Conservation (phyloP, 2,113 vertebrate species). For the Jacana jacana region DNA sequence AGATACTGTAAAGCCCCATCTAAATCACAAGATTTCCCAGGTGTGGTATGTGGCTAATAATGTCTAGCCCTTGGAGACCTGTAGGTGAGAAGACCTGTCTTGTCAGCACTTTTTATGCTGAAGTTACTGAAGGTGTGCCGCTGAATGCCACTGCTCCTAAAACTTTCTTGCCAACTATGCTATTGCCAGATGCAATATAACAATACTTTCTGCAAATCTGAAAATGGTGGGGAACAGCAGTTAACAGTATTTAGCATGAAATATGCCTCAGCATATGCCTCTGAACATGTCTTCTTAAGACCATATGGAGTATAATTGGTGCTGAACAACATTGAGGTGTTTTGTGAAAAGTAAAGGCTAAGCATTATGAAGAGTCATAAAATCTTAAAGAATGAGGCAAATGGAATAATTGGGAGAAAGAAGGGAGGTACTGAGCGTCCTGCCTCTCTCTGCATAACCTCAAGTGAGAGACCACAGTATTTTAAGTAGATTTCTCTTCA, state of each 20-base stretch:
- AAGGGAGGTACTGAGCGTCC: neutral
- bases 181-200: slow-evolving; percentile 29
- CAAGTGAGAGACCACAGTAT: neutral
- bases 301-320: slow-evolving; percentile 58
- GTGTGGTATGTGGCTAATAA: neutral
- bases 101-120: neutral
- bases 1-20: neutral
- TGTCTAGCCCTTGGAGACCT: neutral
- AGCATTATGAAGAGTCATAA: neutral
- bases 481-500: neutral
- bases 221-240: slow-evolving; percentile 43
- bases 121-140: neutral
- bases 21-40: neutral
- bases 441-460: neutral
- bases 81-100: neutral
- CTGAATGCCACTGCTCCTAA: neutral
- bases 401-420: neutral
- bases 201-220: slow-evolving; percentile 31
- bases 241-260: slow-evolving; percentile 56
- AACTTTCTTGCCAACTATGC: neutral
- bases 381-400: neutral
- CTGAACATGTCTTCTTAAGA: slow-evolving; percentile 47
- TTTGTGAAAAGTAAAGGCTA: slow-evolving; percentile 55
- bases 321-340: slow-evolving; percentile 60
- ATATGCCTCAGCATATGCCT: slow-evolving; percentile 64